phyloP scores from a whole-genome alignment of 53 echinoderm and acorn worm species.

The Holothuria leucospilota region DNA sequence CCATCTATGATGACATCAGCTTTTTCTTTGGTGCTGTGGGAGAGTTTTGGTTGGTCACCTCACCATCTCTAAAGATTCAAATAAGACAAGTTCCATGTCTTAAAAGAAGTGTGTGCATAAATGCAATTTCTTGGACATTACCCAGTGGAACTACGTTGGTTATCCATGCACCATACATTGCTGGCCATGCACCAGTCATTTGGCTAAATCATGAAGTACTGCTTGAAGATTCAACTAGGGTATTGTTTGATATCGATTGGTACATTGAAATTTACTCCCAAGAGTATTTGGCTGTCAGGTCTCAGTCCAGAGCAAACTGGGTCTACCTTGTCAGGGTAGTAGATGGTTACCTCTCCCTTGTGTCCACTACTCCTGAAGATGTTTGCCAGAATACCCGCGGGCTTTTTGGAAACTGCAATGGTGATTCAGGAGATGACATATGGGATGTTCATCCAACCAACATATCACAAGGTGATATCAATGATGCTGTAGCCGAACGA shows the following conservation, averaged over 20 bases:
- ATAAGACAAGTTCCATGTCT: conserved; percentile 89
- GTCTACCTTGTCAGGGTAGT: conserved; percentile 63
- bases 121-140: conserved; percentile 57
- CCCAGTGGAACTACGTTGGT: background rate
- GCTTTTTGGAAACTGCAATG: conserved; percentile 81
- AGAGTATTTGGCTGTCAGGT: conserved; percentile 40
- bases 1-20: conserved; percentile 75
- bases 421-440: conserved; percentile 61
- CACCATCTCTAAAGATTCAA: conserved; percentile 56
- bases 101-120: conserved; percentile 64
- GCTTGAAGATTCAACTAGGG: conserved; percentile 9
- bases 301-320: conserved; percentile 14
- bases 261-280: conserved; percentile 49
- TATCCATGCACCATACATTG: conserved; percentile 77
- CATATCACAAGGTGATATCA: conserved; percentile 69
- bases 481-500: conserved; percentile 50
- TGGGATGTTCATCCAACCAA: background rate
- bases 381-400: conserved; percentile 59
- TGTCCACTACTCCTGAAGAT: conserved; percentile 53
- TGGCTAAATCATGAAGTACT: conserved; percentile 69
- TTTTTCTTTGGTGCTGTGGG: conserved; percentile 77
- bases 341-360: conserved; percentile 67
- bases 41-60: conserved; percentile 76
- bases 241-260: conserved; percentile 66
- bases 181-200: conserved; percentile 55